Conservation (phyloP, 1,140 invertebrate genomes). For the Metopolophium dirhodum region DNA sequence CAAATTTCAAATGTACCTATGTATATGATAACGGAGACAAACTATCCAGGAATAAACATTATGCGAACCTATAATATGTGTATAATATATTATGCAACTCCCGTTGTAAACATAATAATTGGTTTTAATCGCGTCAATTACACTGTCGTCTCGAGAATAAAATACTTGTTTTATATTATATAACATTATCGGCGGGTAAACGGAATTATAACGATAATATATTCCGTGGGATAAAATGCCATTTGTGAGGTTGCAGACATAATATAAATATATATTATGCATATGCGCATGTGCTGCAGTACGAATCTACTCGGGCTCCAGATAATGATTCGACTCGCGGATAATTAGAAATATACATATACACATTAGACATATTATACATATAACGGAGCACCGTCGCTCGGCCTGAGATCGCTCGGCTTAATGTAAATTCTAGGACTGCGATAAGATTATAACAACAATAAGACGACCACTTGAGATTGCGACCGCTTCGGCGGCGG, state of each 20-base stretch:
- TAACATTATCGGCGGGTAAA: not conserved
- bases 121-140: constrained; percentile 4
- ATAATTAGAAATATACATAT: not conserved
- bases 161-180: not conserved
- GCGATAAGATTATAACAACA: not conserved
- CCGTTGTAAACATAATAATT: not conserved
- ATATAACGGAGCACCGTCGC: not conserved
- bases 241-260: not conserved
- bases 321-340: not conserved
- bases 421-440: not conserved
- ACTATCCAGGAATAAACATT: not conserved
- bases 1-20: too few relatives aligned
- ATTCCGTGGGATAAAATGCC: not conserved
- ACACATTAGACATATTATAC: too few relatives aligned
- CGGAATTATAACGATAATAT: not conserved
- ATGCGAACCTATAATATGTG: not conserved
- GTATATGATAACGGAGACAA: too few relatives aligned
- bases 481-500: too few relatives aligned
- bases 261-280: not conserved
- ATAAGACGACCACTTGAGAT: not conserved
- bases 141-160: not conserved
- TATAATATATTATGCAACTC: not conserved
- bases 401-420: too few relatives aligned
- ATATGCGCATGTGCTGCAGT: not conserved
- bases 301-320: not conserved